Percentiles rank a stretch among this genome's conserved stretches.
Evolutionary conservation across 2,113 vertebrate genomes (phyloP).

Genomic region (Hydrochoerus hydrochaeris): DNA sequence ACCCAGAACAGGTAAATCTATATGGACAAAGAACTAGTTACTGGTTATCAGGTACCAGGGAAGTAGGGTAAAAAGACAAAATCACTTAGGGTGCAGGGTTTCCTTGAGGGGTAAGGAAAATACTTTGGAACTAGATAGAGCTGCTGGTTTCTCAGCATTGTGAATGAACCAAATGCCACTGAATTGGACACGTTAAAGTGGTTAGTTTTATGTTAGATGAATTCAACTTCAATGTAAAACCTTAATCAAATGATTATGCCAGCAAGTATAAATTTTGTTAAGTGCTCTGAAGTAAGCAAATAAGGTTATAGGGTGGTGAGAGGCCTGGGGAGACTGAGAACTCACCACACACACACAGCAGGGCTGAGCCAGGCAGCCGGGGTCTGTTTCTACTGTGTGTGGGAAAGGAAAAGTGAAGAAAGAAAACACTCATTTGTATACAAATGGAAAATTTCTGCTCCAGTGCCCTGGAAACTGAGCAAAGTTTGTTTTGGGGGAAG

Average conservation of each 20-base stretch:
- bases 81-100: background rate
- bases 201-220: background rate
- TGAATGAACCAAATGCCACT: background rate
- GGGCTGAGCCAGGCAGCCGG: fast-evolving
- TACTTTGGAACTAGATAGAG: background rate
- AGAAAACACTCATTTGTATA: background rate
- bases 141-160: background rate
- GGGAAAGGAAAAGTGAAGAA: background rate
- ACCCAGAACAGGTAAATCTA: background rate
- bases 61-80: background rate
- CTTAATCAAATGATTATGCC: background rate
- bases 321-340: fast-evolving
- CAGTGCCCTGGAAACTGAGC: background rate
- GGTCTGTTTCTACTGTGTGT: fast-evolving
- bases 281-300: background rate
- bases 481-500: background rate
- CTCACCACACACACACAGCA: fast-evolving
- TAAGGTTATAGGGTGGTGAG: background rate
- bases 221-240: background rate
- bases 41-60: background rate
- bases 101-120: background rate
- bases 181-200: background rate
- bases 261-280: background rate
- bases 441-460: background rate
- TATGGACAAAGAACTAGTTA: background rate